A percentile compares a stretch with the other conserved stretches of the same genome.
phyloP scores from a whole-genome alignment of 2,113 vertebrate species.

The Erythrocebus patas region DNA sequence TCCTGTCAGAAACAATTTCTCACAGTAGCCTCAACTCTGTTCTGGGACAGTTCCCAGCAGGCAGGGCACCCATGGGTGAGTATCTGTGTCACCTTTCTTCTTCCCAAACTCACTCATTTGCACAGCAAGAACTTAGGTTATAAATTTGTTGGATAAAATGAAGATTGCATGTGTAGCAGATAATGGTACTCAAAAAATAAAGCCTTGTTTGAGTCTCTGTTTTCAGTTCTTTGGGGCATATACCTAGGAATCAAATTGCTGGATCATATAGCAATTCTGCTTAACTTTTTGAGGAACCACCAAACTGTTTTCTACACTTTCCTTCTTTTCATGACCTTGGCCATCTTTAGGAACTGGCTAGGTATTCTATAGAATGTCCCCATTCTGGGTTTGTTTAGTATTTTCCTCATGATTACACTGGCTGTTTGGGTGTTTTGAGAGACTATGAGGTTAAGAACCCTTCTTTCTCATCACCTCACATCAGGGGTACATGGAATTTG shows the following conservation, averaged over 20 bases:
- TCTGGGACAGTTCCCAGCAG: background rate
- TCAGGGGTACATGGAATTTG: background rate
- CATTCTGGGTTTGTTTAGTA: background rate
- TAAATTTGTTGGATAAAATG: background rate
- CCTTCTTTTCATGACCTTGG: background rate
- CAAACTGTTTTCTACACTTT: background rate
- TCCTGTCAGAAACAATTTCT: background rate
- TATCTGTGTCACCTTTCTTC: background rate
- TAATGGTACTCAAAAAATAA: background rate
- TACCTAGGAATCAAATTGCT: too few species aligned
- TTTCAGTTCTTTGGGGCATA: background rate
- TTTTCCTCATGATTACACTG: background rate
- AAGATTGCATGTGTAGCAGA: background rate
- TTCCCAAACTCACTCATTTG: background rate
- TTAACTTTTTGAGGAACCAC: background rate
- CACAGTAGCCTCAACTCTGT: background rate
- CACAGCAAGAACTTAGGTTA: background rate
- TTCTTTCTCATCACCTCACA: background rate
- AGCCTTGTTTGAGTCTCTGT: background rate
- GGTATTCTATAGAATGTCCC: background rate
- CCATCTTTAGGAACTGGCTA: background rate
- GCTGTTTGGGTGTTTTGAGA: background rate
- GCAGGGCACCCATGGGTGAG: background rate
- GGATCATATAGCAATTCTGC: background rate
- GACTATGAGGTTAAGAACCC: too few species aligned